Conservation (phyloP, 2,113 vertebrate genomes). For the Melanerpes formicivorus region DNA sequence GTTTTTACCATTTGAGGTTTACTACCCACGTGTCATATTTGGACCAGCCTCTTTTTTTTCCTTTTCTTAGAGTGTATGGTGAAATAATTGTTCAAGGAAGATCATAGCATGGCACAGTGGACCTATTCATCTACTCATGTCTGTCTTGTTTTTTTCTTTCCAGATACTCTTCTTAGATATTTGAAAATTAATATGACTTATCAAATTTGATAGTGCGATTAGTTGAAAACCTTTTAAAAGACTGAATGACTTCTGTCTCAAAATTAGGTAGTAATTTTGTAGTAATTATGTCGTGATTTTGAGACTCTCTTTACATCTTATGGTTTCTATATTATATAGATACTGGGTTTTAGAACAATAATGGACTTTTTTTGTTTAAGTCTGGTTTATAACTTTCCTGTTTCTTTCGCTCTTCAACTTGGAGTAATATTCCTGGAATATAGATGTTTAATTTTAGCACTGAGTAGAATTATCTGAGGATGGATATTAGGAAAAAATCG, state of each 20-base stretch:
- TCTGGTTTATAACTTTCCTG: not conserved
- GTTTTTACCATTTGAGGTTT: not conserved
- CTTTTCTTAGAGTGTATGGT: too few relatives aligned
- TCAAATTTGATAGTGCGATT: not conserved
- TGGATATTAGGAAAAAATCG: not conserved
- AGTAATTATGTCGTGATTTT: not conserved
- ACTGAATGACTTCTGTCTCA: not conserved
- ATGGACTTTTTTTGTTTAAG: not conserved
- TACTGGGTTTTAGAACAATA: not conserved
- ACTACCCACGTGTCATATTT: accelerated
- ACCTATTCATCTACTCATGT: not conserved
- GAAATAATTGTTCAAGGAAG: not conserved
- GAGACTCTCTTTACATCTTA: not conserved
- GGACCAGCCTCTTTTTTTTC: not conserved
- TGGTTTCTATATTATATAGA: not conserved
- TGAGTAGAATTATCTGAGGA: not conserved
- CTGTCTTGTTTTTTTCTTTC: not conserved
- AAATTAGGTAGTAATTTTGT: not conserved
- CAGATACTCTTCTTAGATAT: not conserved
- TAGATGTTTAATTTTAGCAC: not conserved
- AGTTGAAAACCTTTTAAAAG: not conserved
- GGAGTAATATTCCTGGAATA: not conserved
- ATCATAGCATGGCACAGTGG: not conserved
- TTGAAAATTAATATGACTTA: not conserved
- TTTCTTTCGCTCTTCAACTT: not conserved